Conservation (phyloP, 2,113 vertebrate genomes). For the Eclectus roratus region DNA sequence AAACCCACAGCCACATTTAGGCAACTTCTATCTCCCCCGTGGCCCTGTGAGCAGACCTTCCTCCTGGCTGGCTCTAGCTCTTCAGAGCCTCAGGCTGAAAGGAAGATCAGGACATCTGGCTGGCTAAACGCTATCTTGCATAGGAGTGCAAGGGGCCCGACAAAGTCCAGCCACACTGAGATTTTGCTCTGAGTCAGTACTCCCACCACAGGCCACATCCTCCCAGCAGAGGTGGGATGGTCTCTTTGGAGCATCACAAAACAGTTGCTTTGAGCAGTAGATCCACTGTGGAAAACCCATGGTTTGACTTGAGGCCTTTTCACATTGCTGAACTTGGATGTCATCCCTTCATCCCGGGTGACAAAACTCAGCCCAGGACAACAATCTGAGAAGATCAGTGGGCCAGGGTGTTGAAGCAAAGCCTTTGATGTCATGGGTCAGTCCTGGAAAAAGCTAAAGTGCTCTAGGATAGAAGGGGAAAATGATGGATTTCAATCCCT, state of each 20-base stretch:
- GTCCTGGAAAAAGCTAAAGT: too few species aligned
- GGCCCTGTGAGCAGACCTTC: not conserved
- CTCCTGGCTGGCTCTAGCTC: not conserved
- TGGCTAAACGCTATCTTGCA: not conserved
- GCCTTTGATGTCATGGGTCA: too few species aligned
- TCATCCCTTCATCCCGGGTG: not conserved
- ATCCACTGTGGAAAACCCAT: fast-evolving
- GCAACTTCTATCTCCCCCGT: too few species aligned
- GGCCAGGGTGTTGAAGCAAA: too few species aligned
- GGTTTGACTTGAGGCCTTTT: not conserved
- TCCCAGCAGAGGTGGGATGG: not conserved
- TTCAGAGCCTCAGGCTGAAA: not conserved
- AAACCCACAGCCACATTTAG: too few species aligned
- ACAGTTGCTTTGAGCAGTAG: not conserved
- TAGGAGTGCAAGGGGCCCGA: not conserved
- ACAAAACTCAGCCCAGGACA: slow-evolving; percentile 2
- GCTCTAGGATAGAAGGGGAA: not conserved
- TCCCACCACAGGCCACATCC: not conserved
- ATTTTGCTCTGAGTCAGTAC: not conserved
- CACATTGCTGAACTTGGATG: not conserved
- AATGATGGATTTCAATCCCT: not conserved
- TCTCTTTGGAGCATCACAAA: not conserved
- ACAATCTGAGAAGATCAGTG: not conserved
- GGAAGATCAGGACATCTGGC: not conserved
- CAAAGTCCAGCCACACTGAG: fast-evolving